Evolutionary conservation across 2,113 vertebrate species (phyloP).

Genomic region (Anguilla rostrata): DNA sequence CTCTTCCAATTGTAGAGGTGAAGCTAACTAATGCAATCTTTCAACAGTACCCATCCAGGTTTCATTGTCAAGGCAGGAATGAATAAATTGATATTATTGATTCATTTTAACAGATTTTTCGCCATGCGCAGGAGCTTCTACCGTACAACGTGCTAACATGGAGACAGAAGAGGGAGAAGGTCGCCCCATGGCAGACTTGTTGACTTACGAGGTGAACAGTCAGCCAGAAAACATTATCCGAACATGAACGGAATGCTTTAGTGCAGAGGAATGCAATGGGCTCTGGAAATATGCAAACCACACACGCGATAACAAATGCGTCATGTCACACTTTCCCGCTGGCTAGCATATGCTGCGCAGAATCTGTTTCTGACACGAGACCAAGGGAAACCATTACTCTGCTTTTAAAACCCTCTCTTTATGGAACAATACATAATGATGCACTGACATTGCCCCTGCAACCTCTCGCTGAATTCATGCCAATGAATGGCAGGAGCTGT

Average conservation of each 20-base stretch:
- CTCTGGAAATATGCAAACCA: background rate
- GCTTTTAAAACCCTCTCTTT: background rate
- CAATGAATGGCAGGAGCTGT: too few species aligned
- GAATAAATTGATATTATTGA: background rate
- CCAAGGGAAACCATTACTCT: background rate
- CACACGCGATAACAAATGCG: background rate
- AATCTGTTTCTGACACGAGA: background rate
- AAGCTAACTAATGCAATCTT: background rate
- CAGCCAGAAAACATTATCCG: background rate
- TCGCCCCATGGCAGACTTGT: background rate
- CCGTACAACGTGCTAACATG: background rate
- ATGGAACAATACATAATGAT: background rate
- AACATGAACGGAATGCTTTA: background rate
- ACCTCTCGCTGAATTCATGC: background rate
- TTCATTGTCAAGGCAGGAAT: background rate
- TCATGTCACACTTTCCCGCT: conserved; percentile 4
- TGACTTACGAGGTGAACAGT: background rate
- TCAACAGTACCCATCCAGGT: background rate
- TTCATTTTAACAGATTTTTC: background rate
- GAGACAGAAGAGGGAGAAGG: background rate
- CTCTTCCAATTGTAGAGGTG: background rate
- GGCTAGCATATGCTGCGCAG: background rate
- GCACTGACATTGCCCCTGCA: background rate
- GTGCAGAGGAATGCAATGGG: background rate
- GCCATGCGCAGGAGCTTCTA: background rate